phyloP scores from a whole-genome alignment of 2,113 vertebrate genomes.

The Poeciliopsis occidentalis region DNA sequence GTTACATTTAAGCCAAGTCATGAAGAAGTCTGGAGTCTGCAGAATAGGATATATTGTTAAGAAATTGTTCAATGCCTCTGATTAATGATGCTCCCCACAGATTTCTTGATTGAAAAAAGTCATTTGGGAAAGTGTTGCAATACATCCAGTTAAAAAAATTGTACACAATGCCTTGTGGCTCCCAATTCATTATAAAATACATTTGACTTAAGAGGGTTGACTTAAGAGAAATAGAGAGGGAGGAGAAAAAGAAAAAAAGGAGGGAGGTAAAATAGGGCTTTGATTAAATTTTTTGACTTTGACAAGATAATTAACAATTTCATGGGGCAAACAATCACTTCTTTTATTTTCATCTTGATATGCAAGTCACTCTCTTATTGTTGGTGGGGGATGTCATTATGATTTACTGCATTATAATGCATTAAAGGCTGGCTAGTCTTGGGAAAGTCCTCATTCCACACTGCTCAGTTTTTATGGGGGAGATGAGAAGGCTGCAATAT shows the following conservation, averaged over 20 bases:
- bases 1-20: slow-evolving; percentile 40
- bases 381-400: slow-evolving; percentile 73
- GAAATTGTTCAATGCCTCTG: slow-evolving; percentile 53
- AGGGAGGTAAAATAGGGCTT: slow-evolving; percentile 58
- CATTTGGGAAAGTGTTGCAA: slow-evolving; percentile 56
- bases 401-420: slow-evolving; percentile 79
- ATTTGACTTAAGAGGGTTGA: too few relatives aligned
- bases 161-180: slow-evolving; percentile 40
- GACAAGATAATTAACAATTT: slow-evolving; percentile 82
- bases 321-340: slow-evolving; percentile 77
- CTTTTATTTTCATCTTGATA: slow-evolving; percentile 39
- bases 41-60: slow-evolving; percentile 47
- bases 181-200: slow-evolving; percentile 49
- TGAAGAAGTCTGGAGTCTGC: slow-evolving; percentile 32
- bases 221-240: slow-evolving; percentile 29
- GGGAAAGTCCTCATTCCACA: slow-evolving; percentile 61
- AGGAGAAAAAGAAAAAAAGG: slow-evolving; percentile 11
- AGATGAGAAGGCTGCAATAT: slow-evolving; percentile 58
- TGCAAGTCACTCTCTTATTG: slow-evolving; percentile 55
- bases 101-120: slow-evolving; percentile 64
- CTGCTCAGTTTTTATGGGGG: slow-evolving; percentile 53
- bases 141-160: slow-evolving; percentile 62
- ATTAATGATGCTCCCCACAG: slow-evolving; percentile 66
- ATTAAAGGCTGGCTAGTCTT: slow-evolving; percentile 60
- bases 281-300: slow-evolving; percentile 83